Evolutionary conservation across 1,140 invertebrate species (phyloP), one percentile per base, ranked within the genome.

Genomic region (Doryteuthis pealeii): DNA sequence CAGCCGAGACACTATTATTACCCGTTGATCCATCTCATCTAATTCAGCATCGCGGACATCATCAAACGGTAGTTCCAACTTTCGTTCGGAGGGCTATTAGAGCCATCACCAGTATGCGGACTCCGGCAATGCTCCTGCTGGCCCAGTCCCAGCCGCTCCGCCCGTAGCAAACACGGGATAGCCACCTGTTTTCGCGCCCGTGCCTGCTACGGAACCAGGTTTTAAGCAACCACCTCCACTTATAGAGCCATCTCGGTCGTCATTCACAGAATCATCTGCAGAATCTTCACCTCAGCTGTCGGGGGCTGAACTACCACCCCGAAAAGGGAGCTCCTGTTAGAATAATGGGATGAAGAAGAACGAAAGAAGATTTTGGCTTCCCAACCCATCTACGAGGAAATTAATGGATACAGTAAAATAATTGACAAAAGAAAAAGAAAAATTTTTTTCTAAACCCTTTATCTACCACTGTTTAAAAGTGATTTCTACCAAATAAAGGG

Each of bases 361-460:
- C 78, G 83, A 67, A 68, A 78, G 30, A 65, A 71, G 18, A 49
- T 86, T 18, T 70, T 86, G 35, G 83, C 84, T 0, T 80, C 81
- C 0, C 84, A 86, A 68, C 84, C 84, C 22, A 86, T 86, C 69
- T 86, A 86, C 74, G 84, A 86, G 71, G 84, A 86, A 75, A 86
- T 86, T 14, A 82, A 84, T 68, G 82, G 81, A 6, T 78, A 81
- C 65, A 76, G 74, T 58, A 80, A 81, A 75, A 71, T 62, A 15
- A 76, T 73, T 26, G 68, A 71, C 35, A 28, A 33, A 45, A 32
- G 31, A n/a, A n/a, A n/a, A n/a, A n/a, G n/a, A n/a, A n/a, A n/a
- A n/a, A n/a, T n/a, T n/a, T n/a, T n/a, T n/a, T n/a, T n/a, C n/a
- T n/a, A n/a, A n/a, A n/a, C n/a, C n/a, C n/a, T n/a, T n/a, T n/a